Evolutionary conservation across 2,113 vertebrate species (phyloP).

Genomic region (Loxodonta africana): DNA sequence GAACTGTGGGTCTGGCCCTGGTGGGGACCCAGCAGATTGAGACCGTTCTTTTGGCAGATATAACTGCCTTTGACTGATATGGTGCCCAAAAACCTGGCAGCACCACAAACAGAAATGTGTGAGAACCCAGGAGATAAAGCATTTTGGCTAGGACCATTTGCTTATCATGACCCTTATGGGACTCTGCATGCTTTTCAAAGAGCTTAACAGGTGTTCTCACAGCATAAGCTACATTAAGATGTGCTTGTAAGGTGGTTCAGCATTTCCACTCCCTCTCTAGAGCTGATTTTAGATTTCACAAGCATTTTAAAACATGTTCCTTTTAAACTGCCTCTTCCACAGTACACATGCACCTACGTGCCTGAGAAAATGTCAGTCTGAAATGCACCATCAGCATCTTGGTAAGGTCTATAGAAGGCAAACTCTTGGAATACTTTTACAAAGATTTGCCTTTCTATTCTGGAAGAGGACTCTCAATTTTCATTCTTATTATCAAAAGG

Average conservation of each 20-base stretch:
- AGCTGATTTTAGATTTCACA: background rate
- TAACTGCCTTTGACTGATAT: background rate
- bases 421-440: background rate
- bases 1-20: background rate
- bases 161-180: slow-evolving; percentile 21
- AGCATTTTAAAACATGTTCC: slow-evolving; percentile 8
- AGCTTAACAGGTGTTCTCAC: slow-evolving; percentile 60
- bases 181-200: background rate
- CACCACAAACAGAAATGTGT: background rate
- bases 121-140: slow-evolving; percentile 10
- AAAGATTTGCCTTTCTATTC: background rate
- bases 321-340: background rate
- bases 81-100: background rate
- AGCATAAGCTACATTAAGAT: background rate
- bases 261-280: slow-evolving; percentile 6
- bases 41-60: background rate
- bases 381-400: background rate
- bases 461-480: background rate
- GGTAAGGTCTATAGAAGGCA: background rate
- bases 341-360: background rate
- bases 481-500: background rate
- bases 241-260: background rate
- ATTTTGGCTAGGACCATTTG: slow-evolving; percentile 30
- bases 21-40: background rate
- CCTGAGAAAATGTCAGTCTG: background rate